These are phyloP conservation scores for Enteromius treurensis DNA, from an alignment of 2,797 vertebrate genomes.

Conservation along the genomic window DNA sequence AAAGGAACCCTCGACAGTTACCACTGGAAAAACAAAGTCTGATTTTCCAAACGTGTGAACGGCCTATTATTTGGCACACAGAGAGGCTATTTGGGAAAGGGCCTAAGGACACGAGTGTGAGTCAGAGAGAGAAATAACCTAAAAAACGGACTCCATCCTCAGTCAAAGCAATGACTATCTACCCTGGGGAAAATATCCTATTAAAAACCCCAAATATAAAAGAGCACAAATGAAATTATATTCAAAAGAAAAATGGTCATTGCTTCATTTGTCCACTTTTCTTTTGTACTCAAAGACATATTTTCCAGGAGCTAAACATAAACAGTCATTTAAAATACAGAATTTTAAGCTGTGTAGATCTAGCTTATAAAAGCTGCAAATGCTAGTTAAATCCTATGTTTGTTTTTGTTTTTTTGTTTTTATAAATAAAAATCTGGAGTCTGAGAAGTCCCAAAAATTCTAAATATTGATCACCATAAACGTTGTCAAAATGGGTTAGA, in stretches of 20 bases:
- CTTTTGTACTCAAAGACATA: conserved; percentile 15
- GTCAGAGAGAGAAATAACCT: conserved; percentile 68
- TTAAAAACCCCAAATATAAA: conserved; percentile 73
- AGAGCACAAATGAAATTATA: conserved; percentile 33
- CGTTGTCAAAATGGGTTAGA: too few relatives aligned
- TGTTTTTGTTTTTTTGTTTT: background rate
- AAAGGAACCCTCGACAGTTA: conserved; percentile 77
- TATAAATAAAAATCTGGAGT: background rate
- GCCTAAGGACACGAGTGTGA: conserved; percentile 75
- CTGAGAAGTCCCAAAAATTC: too few relatives aligned
- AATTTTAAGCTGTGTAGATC: background rate
- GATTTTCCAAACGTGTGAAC: conserved; percentile 87
- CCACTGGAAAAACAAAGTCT: conserved; percentile 79
- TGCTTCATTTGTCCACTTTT: conserved; percentile 2
- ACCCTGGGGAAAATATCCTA: conserved; percentile 74
- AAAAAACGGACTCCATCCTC: conserved; percentile 78
- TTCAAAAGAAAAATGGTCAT: conserved; percentile 13
- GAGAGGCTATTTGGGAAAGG: conserved; percentile 83
- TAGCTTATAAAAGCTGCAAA: background rate
- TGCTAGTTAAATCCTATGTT: conserved; percentile 17
- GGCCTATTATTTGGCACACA: conserved; percentile 85
- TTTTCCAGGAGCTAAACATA: conserved; percentile 13
- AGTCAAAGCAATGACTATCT: conserved; percentile 75
- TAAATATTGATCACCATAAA: too few relatives aligned
- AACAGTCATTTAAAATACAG: background rate